Evolutionary conservation across 2,113 vertebrate species (phyloP), one percentile per base, ranked within the genome.

Genomic region (Leucoraja erinaceus): DNA sequence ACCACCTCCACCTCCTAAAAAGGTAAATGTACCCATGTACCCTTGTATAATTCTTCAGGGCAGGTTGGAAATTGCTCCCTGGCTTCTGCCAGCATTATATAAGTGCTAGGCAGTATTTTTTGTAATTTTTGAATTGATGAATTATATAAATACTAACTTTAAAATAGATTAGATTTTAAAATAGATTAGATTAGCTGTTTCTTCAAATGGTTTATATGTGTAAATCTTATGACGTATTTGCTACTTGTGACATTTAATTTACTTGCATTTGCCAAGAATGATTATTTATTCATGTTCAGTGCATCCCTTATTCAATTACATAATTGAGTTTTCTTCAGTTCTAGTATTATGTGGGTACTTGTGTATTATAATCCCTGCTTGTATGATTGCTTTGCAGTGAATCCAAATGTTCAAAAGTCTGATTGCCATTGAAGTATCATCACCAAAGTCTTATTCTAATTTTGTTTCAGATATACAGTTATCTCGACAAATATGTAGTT

Each of bases 401-500:
- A 47, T 47, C 38, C 38, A 47, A 47, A 47, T 47, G 38, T 47
- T 47, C 90, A 72, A 63, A 93, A 81, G 56, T 25, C 93, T 91
- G 66, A 38, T 72, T 54, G 56, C 56, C 38, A 22, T 11, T 93
- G 38, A 38, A 79, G 14, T 66, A 75, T 78, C 33, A 5, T 78
- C 22, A 68, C 11, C 31, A 28, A 33, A 38, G 20, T 66, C 56
- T 59, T 16, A 93, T 78, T 76, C 76, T 93, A 63, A 76, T 63
- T 66, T 28, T 77, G n/a, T 96, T 96, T 93, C 95, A 99, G 98
- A 99, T 99, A 94, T 99, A 98, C 95, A 97, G 98, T 95, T 99
- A 99, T 97, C 98, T 99, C 93, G 98, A 99, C 96, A 99, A 99
- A 94, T 99, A 98, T 0, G 98, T 99, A 94, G 98, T 99, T 94